A percentile compares a stretch with the other conserved stretches of the same genome.
These are phyloP conservation scores for Allenopithecus nigroviridis DNA, from an alignment of 2,797 vertebrate species.

Conservation along the genomic window DNA sequence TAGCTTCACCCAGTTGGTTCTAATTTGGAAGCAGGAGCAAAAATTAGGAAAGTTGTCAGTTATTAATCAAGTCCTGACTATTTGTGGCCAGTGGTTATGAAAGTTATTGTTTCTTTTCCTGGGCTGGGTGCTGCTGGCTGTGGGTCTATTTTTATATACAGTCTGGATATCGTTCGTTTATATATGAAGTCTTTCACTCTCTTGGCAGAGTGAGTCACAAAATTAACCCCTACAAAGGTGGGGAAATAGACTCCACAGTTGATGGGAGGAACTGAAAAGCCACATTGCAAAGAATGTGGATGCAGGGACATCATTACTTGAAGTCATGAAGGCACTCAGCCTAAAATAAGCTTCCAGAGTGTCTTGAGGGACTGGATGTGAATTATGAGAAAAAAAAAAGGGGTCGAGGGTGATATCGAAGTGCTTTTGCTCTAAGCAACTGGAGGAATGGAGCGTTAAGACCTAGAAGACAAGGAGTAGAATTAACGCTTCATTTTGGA, in stretches of 20 bases:
- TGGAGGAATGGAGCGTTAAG: not conserved
- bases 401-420: not conserved
- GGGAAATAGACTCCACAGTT: not conserved
- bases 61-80: not conserved
- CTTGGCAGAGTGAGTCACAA: not conserved
- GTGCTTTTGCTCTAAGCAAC: not conserved
- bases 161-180: not conserved
- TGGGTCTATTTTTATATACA: not conserved
- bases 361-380: not conserved
- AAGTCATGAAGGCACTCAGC: not conserved
- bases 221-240: not conserved
- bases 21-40: not conserved
- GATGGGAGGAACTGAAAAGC: not conserved
- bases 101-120: not conserved
- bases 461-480: not conserved
- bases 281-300: not conserved
- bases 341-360: not conserved
- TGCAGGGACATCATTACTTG: not conserved
- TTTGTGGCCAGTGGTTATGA: not conserved
- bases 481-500: not conserved
- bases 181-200: not conserved
- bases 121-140: not conserved
- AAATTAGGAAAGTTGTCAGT: not conserved
- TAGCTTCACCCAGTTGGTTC: not conserved
- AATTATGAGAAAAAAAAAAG: not conserved